phyloP scores from a whole-genome alignment of 2,113 vertebrate genomes.

The Capricornis sumatraensis region DNA sequence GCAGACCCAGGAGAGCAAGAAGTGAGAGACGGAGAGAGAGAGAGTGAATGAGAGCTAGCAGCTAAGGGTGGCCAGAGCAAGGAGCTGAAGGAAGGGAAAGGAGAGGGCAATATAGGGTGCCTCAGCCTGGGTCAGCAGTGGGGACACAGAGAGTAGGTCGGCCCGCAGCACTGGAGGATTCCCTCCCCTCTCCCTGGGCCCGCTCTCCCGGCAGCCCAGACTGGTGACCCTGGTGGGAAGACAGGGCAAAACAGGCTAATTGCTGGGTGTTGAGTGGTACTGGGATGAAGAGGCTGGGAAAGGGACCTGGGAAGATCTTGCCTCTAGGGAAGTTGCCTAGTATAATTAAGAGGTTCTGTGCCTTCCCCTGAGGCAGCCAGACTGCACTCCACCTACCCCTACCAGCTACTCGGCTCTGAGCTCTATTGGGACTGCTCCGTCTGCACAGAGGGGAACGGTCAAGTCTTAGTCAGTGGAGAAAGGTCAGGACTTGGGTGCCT shows the following conservation, averaged over 20 bases:
- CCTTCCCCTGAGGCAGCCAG: not conserved
- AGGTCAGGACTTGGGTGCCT: not conserved
- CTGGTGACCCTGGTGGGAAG: not conserved
- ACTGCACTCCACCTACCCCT: not conserved
- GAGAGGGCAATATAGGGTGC: not conserved
- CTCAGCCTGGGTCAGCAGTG: not conserved
- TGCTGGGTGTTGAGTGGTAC: not conserved
- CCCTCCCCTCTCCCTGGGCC: not conserved
- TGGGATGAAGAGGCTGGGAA: conserved; percentile 34
- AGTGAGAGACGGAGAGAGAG: conserved; percentile 73
- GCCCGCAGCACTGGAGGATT: not conserved
- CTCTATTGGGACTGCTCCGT: not conserved
- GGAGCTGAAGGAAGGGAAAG: not conserved
- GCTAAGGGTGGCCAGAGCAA: conserved; percentile 36
- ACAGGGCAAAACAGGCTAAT: not conserved
- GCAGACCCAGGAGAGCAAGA: conserved; percentile 62
- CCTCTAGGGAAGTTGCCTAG: conserved; percentile 20
- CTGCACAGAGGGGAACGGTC: not conserved
- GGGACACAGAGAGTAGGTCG: not conserved
- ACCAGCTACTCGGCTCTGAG: not conserved
- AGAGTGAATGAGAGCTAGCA: conserved; percentile 53
- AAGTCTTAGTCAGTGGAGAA: not conserved
- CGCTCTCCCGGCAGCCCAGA: not conserved
- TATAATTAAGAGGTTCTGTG: conserved; percentile 35
- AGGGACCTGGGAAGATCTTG: conserved; percentile 12